Evolutionary conservation across 2,888 invertebrate species (phyloP).

Genomic region (Emmelina monodactyla): DNA sequence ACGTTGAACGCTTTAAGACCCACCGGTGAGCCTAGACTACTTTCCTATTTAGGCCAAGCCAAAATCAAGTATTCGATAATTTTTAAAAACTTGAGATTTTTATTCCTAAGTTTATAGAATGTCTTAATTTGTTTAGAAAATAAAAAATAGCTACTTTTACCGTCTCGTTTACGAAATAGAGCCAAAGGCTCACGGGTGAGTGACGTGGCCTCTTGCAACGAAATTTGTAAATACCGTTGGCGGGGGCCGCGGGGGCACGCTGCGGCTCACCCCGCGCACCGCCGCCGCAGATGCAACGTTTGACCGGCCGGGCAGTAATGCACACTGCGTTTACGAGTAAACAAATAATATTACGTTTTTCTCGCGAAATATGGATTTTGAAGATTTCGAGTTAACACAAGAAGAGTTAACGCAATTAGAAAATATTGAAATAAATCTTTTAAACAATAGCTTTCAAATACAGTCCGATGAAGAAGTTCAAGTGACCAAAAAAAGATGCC

Average conservation of each 20-base stretch:
- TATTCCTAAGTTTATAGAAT: slow-evolving; percentile 12
- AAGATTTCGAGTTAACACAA: neutral
- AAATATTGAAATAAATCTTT: neutral
- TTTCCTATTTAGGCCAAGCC: slow-evolving; percentile 6
- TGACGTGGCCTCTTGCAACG: slow-evolving; percentile 3
- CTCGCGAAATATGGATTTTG: neutral
- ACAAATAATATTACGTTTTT: neutral
- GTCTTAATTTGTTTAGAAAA: slow-evolving; percentile 5
- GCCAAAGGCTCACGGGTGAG: slow-evolving; percentile 7
- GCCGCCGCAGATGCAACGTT: neutral
- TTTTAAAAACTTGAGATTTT: slow-evolving; percentile 13
- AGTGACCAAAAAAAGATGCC: neutral
- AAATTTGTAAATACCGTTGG: slow-evolving; percentile 6
- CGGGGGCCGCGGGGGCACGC: slow-evolving; percentile 9
- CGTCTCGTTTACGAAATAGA: slow-evolving; percentile 5
- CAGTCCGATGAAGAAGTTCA: neutral
- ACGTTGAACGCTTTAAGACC: neutral
- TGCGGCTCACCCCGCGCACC: slow-evolving; percentile 5
- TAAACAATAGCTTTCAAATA: neutral
- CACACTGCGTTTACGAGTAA: neutral
- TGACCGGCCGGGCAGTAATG: neutral
- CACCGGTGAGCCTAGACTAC: neutral
- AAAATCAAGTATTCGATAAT: slow-evolving; percentile 10
- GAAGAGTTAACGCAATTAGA: neutral
- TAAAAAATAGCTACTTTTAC: slow-evolving; percentile 10